Percentiles rank a stretch among this genome's conserved stretches.
phyloP scores from a whole-genome alignment of 1,140 invertebrate genomes.

The Lepidostoma basale region DNA sequence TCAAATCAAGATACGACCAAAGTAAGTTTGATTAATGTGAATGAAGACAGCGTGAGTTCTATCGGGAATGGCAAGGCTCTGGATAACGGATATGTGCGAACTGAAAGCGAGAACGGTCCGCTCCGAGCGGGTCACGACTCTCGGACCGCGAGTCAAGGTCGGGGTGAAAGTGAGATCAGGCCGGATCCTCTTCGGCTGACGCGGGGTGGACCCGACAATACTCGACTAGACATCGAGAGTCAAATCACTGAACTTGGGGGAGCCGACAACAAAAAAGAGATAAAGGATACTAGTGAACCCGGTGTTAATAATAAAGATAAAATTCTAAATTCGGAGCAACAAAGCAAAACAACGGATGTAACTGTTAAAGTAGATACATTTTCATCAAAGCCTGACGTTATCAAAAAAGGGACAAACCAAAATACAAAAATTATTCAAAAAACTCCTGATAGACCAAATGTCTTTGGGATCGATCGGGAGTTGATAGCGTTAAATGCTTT shows the following conservation, averaged over 20 bases:
- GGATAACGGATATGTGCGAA: background rate
- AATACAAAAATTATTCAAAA: too few relatives aligned
- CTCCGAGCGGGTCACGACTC: conserved; percentile 1
- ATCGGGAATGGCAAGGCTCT: background rate
- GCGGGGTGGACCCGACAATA: background rate
- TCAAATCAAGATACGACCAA: background rate
- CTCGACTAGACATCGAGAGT: background rate
- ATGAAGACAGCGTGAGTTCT: background rate
- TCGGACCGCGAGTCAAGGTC: conserved; percentile 6
- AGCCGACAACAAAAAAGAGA: background rate
- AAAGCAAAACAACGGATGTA: background rate
- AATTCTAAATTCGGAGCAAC: background rate
- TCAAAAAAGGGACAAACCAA: too few relatives aligned
- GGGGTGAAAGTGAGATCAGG: background rate
- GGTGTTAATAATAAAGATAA: background rate
- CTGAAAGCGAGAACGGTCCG: conserved; percentile 12
- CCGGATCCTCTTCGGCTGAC: too few relatives aligned
- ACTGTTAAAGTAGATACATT: too few relatives aligned
- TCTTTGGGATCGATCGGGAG: background rate
- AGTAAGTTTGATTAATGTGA: background rate
- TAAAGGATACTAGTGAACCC: background rate
- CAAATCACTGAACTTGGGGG: background rate
- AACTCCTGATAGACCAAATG: too few relatives aligned
- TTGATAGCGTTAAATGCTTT: conserved; percentile 11
- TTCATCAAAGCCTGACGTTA: too few relatives aligned